Evolutionary conservation across 37 sponge, comb jelly and placozoan species (phyloP).

Genomic region (Axinella damicornis): DNA sequence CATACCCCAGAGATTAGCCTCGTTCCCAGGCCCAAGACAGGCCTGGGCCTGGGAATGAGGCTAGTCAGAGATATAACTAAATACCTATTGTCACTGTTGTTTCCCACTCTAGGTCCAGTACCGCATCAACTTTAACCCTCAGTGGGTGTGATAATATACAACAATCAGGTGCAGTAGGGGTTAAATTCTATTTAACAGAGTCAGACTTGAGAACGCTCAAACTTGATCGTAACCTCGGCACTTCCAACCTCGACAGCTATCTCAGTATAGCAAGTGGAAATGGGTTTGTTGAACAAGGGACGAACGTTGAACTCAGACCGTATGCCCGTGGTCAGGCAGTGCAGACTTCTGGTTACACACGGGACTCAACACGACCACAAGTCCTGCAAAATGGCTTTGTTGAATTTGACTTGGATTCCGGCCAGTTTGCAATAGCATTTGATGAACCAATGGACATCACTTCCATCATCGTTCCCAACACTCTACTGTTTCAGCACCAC

Average conservation of each 20-base stretch:
- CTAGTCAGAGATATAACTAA: no score
- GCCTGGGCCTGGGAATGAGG: no score
- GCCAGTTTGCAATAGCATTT: conserved; percentile 62
- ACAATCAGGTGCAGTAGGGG: background rate
- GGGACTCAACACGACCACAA: conserved; percentile 63
- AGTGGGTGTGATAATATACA: conserved; percentile 14
- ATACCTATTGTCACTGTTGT: no score
- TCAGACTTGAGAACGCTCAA: conserved; percentile 53
- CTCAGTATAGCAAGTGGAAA: conserved; percentile 29
- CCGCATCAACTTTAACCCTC: conserved; percentile 1
- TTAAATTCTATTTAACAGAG: conserved; percentile 23
- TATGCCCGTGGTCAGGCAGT: background rate
- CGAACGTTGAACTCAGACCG: background rate
- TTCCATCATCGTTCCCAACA: conserved; percentile 17
- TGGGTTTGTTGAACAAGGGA: conserved; percentile 30
- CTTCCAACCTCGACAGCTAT: conserved; percentile 2
- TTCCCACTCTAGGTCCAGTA: no score
- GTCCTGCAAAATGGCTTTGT: conserved; percentile 59
- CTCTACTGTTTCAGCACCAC: conserved; percentile 72
- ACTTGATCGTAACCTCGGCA: conserved; percentile 54
- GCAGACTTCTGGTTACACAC: conserved; percentile 16
- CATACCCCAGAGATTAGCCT: no score
- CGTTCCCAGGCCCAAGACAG: no score
- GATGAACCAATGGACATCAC: conserved; percentile 73
- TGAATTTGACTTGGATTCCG: conserved; percentile 75